These are phyloP conservation scores for Hetaerina americana DNA, from an alignment of 1,140 invertebrate genomes.

Conservation along the genomic window DNA sequence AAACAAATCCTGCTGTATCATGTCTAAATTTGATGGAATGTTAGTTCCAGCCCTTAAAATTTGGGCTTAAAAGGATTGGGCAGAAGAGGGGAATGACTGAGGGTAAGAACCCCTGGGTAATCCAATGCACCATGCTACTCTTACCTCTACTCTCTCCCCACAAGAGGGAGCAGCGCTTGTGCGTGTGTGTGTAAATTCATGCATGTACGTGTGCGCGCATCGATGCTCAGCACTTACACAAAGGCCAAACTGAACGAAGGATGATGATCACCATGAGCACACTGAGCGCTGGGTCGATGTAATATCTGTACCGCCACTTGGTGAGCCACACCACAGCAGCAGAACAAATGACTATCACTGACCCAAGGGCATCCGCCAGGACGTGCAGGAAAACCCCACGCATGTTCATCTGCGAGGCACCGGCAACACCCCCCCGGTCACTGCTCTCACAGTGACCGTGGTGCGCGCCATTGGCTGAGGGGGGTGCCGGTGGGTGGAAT, in stretches of 20 bases:
- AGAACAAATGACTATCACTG: constrained; percentile 91
- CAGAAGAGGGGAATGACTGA: no score
- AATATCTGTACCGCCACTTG: constrained; percentile 59
- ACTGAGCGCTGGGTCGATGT: constrained; percentile 90
- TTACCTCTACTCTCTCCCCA: no score
- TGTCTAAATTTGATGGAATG: no score
- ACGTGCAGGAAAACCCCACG: constrained; percentile 94
- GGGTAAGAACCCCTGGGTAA: no score
- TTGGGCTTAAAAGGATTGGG: no score
- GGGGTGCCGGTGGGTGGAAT: constrained; percentile 34
- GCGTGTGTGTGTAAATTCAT: no score
- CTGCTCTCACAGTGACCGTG: constrained; percentile 38
- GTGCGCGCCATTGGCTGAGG: constrained; percentile 27
- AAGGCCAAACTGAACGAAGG: constrained; percentile 70
- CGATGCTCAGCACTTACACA: constrained; percentile 31
- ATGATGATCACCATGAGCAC: constrained; percentile 68
- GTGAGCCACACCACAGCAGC: constrained; percentile 81
- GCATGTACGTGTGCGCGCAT: no score
- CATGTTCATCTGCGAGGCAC: constrained; percentile 89
- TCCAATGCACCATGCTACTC: no score
- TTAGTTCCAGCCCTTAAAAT: no score
- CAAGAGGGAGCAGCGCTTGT: no score
- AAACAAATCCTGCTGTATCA: no score
- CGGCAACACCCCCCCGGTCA: no score
- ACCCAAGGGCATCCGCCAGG: constrained; percentile 88